Conservation (phyloP, 2,888 invertebrate genomes). For the Tanytarsus gracilentus region DNA sequence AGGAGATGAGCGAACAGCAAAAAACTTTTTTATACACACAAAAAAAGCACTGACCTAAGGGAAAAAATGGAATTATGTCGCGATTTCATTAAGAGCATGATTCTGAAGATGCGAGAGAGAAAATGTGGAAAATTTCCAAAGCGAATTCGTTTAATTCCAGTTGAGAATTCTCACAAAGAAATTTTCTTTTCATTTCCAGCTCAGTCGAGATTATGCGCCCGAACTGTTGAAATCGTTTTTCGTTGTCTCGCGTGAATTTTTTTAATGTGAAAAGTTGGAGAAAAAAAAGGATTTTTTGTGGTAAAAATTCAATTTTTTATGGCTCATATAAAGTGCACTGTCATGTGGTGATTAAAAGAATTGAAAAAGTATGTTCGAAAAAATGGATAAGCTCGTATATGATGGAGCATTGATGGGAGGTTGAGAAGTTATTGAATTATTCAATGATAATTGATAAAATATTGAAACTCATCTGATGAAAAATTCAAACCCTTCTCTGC, state of each 20-base stretch:
- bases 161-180: not conserved
- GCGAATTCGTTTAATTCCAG: not conserved
- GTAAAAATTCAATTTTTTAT: too few species aligned
- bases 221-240: slow-evolving; percentile 11
- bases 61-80: not conserved
- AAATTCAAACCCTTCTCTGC: too few species aligned
- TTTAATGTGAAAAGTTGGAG: not conserved
- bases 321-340: too few species aligned
- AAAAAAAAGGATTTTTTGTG: not conserved
- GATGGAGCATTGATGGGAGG: not conserved
- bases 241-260: not conserved
- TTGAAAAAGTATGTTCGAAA: not conserved
- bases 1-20: too few species aligned
- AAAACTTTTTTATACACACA: not conserved
- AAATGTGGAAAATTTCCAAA: not conserved
- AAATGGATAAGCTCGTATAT: too few species aligned
- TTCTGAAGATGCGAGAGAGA: not conserved
- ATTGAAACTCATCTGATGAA: not conserved
- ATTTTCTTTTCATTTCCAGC: not conserved
- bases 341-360: not conserved
- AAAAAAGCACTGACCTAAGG: not conserved
- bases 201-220: slow-evolving; percentile 6
- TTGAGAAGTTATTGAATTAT: not conserved
- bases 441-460: not conserved
- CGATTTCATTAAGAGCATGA: not conserved